Evolutionary conservation across 2,797 vertebrate genomes (phyloP), one percentile per base, ranked within the genome.

Genomic region (Glossophaga mutica): DNA sequence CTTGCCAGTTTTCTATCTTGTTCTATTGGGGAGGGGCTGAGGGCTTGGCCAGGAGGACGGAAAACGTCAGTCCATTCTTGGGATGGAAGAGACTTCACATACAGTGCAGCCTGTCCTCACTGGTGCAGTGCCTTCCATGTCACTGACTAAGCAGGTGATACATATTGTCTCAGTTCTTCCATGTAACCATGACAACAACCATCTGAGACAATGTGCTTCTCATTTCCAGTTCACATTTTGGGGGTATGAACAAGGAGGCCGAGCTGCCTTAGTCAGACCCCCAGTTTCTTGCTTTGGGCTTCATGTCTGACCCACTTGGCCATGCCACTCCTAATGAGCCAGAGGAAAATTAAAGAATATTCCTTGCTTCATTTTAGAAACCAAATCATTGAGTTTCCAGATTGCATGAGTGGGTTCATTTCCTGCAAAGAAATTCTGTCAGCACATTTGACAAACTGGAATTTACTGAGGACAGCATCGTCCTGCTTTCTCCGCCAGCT

Each of bases 131-230:
- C 44, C 19, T 11, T 26, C 46, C 55, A 6, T 0, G 11, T 5
- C 37, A 3, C 5, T 5, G 74, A 52, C 32, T 29, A 16, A 26
- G 19, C 48, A 5, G 3, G 3, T 1, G 9, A 7, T 14, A 19
- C 1, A 3, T 8, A 7, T n/a, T 0, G 15, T 46, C 67, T 70
- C 12, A 1, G 34, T 46, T 16, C 39, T 78, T 65, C 24, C n/a
- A 1, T 12, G 2, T 2, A 6, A 29, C 37, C 37, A 0, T 7
- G 6, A 9, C n/a, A 14, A 7, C 3, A 50, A 3, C 10, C 8
- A 0, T 5, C 6, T 0, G 24, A 24, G 59, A 15, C 39, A 18
- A n/a, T 9, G 12, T 22, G 9, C 57, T 29, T 34, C 0, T 4
- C 7, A 55, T 4, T 21, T 65, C 67, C 10, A 15, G 29, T 2